Evolutionary conservation across 2,888 invertebrate genomes (phyloP).

Genomic region (Catocala nupta): DNA sequence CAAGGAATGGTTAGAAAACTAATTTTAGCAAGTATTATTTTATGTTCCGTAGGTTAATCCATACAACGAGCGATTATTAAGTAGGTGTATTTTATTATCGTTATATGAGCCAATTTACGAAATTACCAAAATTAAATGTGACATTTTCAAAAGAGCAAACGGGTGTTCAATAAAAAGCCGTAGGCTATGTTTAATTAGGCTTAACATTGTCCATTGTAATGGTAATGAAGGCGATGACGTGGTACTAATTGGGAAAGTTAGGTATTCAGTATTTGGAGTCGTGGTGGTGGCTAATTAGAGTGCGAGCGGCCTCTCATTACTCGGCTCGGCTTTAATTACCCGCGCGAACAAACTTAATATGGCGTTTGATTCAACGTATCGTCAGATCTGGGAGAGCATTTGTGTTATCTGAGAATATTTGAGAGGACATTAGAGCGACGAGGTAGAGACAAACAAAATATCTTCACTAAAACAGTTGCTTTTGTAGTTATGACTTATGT

Average conservation of each 20-base stretch:
- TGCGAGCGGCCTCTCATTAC: slow-evolving; percentile 72
- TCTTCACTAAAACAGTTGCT: no score
- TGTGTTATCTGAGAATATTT: slow-evolving; percentile 3
- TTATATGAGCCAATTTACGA: slow-evolving; percentile 3
- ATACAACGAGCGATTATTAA: slow-evolving; percentile 38
- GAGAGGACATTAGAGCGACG: neutral
- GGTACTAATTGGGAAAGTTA: slow-evolving; percentile 76
- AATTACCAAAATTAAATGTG: slow-evolving; percentile 13
- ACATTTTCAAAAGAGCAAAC: neutral
- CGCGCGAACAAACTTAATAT: slow-evolving; percentile 69
- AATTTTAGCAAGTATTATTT: slow-evolving; percentile 81
- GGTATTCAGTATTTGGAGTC: slow-evolving; percentile 74
- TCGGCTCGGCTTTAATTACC: slow-evolving; percentile 73
- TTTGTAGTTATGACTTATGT: no score
- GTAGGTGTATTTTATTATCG: slow-evolving; percentile 8
- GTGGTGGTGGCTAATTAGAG: slow-evolving; percentile 73
- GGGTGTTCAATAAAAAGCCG: slow-evolving; percentile 12
- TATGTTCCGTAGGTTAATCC: slow-evolving; percentile 55
- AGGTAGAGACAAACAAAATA: neutral
- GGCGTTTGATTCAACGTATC: slow-evolving; percentile 59
- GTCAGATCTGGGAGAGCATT: slow-evolving; percentile 36
- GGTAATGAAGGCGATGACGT: slow-evolving; percentile 58
- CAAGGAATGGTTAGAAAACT: slow-evolving; percentile 84
- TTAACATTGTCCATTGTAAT: slow-evolving; percentile 56
- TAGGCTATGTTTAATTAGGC: slow-evolving; percentile 45